These are phyloP conservation scores for Zeuzera pyrina DNA, from an alignment of 2,888 invertebrate species.

Conservation along the genomic window DNA sequence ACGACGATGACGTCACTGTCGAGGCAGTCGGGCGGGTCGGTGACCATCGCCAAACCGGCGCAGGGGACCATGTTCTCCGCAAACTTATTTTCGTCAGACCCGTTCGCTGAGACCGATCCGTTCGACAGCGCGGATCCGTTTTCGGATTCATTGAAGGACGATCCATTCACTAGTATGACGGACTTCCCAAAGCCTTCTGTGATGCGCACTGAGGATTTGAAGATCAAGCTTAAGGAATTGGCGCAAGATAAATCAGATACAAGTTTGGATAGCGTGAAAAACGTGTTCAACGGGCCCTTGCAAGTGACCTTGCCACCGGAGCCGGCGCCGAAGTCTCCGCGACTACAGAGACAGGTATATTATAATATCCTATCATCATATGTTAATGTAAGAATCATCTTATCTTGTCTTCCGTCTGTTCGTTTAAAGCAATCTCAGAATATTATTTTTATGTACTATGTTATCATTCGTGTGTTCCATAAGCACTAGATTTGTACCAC, in stretches of 20 bases:
- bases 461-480: no score
- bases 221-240: conserved; percentile 32
- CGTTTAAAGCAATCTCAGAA: no score
- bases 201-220: conserved; percentile 35
- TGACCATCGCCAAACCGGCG: conserved; percentile 52
- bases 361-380: no score
- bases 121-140: conserved; percentile 81
- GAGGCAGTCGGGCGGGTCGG: conserved; percentile 64
- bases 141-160: conserved; percentile 73
- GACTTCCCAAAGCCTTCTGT: conserved; percentile 46
- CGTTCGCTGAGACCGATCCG: conserved; percentile 80
- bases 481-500: no score
- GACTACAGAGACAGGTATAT: conserved; percentile 51
- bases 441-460: no score
- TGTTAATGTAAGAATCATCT: no score
- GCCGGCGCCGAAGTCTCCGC: conserved; percentile 55
- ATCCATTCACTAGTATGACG: conserved; percentile 70
- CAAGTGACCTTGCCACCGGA: conserved; percentile 81
- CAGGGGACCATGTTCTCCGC: conserved; percentile 32
- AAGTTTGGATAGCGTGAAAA: conserved; percentile 34
- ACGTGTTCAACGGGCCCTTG: conserved; percentile 76
- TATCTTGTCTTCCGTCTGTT: no score
- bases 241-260: conserved; percentile 25
- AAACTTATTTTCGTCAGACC: conserved; percentile 69
- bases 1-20: conserved; percentile 64